These are phyloP conservation scores for Sebastes iracundus DNA, from an alignment of 2,797 vertebrate genomes.

Conservation along the genomic window DNA sequence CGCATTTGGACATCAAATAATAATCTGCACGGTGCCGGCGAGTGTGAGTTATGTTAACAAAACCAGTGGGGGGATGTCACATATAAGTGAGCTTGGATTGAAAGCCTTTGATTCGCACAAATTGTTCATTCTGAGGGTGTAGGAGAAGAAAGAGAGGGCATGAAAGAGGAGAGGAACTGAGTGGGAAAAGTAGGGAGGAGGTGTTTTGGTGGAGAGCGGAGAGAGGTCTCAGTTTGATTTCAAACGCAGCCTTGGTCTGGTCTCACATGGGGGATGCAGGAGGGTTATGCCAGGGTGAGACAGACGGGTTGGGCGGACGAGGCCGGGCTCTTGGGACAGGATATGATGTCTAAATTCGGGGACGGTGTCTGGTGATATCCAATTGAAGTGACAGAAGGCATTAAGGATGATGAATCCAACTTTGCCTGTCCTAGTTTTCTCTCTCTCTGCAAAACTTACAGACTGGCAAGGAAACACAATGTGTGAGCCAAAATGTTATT, in stretches of 20 bases:
- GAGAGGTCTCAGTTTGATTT: constrained; percentile 34
- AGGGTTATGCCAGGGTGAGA: constrained; percentile 54
- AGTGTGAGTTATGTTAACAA: constrained; percentile 25
- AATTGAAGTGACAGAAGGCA: constrained; percentile 70
- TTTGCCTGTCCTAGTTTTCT: constrained; percentile 66
- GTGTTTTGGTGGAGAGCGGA: neutral
- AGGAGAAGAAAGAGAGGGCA: neutral
- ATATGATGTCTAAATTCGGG: constrained; percentile 70
- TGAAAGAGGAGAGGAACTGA: constrained; percentile 8
- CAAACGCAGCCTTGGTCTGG: neutral
- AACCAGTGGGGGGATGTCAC: constrained; percentile 20
- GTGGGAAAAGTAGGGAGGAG: neutral
- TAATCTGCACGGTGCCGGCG: constrained; percentile 5
- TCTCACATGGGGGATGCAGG: constrained; percentile 10
- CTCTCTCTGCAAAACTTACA: constrained; percentile 48
- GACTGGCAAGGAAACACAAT: constrained; percentile 34
- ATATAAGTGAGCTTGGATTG: neutral
- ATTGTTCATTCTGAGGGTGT: constrained; percentile 12
- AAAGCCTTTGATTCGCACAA: constrained; percentile 45
- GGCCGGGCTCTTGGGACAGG: constrained; percentile 61
- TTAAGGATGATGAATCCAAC: constrained; percentile 68
- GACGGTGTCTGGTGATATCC: constrained; percentile 57
- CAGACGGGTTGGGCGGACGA: constrained; percentile 34
- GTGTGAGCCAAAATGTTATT: constrained; percentile 51
- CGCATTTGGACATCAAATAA: constrained; percentile 17